Conservation (phyloP, 2,113 vertebrate genomes). For the Natator depressus region DNA sequence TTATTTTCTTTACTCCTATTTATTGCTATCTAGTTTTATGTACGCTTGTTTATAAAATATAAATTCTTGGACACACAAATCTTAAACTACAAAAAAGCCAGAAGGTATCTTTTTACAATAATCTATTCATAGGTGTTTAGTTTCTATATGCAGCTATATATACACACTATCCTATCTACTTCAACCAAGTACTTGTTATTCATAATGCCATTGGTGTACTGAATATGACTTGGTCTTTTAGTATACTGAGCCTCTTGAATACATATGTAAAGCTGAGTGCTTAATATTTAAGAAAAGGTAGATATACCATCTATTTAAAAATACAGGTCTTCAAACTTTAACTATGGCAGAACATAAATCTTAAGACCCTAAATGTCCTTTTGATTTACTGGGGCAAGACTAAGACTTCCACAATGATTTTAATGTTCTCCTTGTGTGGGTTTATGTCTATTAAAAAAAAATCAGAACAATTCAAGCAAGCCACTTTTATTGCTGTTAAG, state of each 20-base stretch:
- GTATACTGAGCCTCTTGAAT: neutral
- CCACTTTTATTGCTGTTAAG: neutral
- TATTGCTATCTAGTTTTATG: neutral
- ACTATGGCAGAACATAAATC: neutral
- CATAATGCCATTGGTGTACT: neutral
- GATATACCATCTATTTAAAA: neutral
- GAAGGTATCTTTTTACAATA: neutral
- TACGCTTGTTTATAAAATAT: neutral
- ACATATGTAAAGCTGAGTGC: neutral
- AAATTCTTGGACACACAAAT: neutral
- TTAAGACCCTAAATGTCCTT: neutral
- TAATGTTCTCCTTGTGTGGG: neutral
- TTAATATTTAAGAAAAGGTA: neutral
- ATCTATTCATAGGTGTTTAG: accelerated
- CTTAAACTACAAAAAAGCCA: neutral
- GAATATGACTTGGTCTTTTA: neutral
- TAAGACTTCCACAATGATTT: neutral
- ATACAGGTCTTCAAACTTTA: neutral
- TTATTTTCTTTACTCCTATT: neutral
- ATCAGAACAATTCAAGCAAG: neutral
- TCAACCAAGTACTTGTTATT: neutral
- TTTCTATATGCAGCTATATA: neutral
- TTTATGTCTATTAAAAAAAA: neutral
- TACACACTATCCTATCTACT: neutral
- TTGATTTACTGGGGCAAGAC: neutral